phyloP scores from a whole-genome alignment of 2,888 invertebrate genomes.

The Rosalia funebris region DNA sequence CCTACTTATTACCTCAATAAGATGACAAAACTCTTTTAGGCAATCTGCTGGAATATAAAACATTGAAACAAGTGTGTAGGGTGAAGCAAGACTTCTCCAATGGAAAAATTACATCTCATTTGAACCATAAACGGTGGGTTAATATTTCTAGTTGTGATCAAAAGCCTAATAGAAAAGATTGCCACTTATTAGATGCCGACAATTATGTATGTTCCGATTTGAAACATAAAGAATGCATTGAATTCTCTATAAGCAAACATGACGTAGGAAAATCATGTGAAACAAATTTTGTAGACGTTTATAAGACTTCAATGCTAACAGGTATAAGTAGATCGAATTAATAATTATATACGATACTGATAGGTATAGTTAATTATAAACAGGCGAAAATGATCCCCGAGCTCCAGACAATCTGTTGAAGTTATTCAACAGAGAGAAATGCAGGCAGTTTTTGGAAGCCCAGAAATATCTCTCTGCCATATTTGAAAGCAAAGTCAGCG shows the following conservation, averaged over 20 bases:
- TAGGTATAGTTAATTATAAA: constrained; percentile 18
- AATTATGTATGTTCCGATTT: constrained; percentile 32
- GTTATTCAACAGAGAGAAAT: constrained; percentile 47
- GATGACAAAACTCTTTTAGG: too few relatives aligned
- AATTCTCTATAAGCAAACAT: constrained; percentile 20
- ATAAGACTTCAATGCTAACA: constrained; percentile 45
- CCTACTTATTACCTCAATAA: too few relatives aligned
- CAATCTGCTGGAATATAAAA: constrained; percentile 44
- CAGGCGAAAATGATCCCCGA: constrained; percentile 39
- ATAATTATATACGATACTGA: constrained; percentile 3
- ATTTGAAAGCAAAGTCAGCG: constrained; percentile 39
- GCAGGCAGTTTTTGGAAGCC: constrained; percentile 58
- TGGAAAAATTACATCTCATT: constrained; percentile 29
- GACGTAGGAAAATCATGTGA: constrained; percentile 26
- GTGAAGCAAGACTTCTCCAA: constrained; percentile 26
- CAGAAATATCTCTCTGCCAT: constrained; percentile 62
- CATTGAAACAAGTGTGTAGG: constrained; percentile 43
- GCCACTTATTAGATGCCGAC: constrained; percentile 26
- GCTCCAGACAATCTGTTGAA: constrained; percentile 67
- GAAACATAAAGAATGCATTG: constrained; percentile 32
- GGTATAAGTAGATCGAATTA: constrained; percentile 29
- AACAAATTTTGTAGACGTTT: constrained; percentile 22
- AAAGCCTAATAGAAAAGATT: constrained; percentile 25
- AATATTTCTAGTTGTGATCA: constrained; percentile 36
- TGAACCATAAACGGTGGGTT: constrained; percentile 30